Conservation (phyloP, 1,140 invertebrate species). For the Adelges cooleyi region DNA sequence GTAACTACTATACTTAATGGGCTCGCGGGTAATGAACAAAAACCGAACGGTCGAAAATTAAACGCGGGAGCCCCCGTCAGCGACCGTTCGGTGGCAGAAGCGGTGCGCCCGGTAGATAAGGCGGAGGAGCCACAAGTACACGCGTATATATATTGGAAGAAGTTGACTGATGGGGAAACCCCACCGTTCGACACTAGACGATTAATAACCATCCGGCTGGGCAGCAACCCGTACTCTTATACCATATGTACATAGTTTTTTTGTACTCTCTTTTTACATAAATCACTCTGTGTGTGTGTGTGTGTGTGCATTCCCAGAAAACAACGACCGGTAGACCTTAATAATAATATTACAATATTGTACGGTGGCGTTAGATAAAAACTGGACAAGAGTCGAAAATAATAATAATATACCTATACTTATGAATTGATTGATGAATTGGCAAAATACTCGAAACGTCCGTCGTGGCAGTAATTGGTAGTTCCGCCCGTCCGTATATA, state of each 20-base stretch:
- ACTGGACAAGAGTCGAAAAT: no score
- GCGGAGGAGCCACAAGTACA: no score
- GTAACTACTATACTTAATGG: neutral
- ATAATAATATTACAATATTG: no score
- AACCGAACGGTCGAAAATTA: slow-evolving; percentile 3
- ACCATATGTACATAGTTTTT: neutral
- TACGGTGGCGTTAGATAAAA: no score
- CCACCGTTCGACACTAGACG: slow-evolving; percentile 12
- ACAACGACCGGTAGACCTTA: neutral
- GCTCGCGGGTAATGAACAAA: neutral
- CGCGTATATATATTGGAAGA: no score
- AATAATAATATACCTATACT: no score
- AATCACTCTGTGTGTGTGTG: neutral
- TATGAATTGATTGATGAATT: no score
- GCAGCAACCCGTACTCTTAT: no score
- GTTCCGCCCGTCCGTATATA: no score
- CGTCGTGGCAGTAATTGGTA: no score
- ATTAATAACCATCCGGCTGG: neutral
- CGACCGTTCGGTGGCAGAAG: neutral
- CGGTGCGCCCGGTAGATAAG: no score
- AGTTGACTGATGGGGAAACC: slow-evolving; percentile 4
- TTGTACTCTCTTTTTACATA: slow-evolving; percentile 10
- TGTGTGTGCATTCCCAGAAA: neutral
- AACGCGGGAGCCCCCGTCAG: slow-evolving; percentile 15
- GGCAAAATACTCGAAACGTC: no score